These are phyloP conservation scores for Heptranchias perlo DNA, from an alignment of 2,113 vertebrate genomes.

Conservation along the genomic window DNA sequence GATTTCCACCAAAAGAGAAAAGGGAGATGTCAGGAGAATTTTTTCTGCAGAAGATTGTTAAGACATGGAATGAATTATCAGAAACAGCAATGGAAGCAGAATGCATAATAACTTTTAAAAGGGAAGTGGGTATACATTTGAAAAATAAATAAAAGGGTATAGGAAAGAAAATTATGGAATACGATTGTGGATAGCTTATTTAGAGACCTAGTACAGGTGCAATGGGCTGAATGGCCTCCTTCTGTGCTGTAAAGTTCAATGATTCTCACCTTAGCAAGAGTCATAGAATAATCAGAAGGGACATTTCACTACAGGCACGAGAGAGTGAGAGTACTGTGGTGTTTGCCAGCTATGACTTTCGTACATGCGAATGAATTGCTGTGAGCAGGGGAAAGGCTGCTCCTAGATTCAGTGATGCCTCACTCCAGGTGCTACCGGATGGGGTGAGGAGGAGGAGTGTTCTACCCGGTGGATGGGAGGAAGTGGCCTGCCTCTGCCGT, in stretches of 20 bases:
- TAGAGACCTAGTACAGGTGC: neutral
- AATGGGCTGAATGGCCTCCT: neutral
- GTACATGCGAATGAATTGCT: neutral
- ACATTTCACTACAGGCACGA: neutral
- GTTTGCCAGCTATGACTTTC: neutral
- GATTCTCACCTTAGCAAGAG: neutral
- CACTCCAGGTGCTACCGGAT: too few species aligned
- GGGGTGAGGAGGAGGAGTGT: too few species aligned
- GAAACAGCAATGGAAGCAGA: neutral
- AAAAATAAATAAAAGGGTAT: neutral
- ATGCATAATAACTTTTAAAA: neutral
- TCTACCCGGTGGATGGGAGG: too few species aligned
- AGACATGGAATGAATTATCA: neutral
- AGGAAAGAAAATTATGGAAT: neutral
- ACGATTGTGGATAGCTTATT: neutral
- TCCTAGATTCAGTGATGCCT: too few species aligned
- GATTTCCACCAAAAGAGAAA: neutral
- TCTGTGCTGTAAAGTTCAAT: neutral
- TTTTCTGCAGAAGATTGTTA: neutral
- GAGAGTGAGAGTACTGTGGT: neutral
- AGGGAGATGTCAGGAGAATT: neutral
- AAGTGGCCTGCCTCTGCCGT: too few species aligned
- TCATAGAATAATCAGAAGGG: neutral
- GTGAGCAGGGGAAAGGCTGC: too few species aligned
- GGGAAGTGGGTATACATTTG: neutral